phyloP scores from a whole-genome alignment of 2,113 vertebrate genomes.

The Cavia aperea region DNA sequence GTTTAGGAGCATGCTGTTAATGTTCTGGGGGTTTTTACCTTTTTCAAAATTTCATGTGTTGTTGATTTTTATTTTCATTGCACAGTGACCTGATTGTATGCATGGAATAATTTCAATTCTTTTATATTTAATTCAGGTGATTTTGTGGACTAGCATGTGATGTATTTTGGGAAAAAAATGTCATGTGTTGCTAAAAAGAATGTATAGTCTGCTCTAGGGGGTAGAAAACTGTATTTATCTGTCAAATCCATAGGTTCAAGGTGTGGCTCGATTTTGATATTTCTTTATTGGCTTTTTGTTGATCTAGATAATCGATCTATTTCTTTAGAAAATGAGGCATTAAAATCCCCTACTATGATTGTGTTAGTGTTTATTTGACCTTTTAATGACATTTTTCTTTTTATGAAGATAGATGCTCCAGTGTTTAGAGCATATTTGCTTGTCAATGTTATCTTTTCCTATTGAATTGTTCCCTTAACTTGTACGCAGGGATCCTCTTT shows the following conservation, averaged over 20 bases:
- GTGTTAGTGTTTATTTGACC: neutral
- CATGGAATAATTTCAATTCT: neutral
- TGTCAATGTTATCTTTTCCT: neutral
- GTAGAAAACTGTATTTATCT: neutral
- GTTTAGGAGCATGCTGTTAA: neutral
- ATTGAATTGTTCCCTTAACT: neutral
- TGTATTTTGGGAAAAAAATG: neutral
- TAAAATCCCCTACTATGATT: neutral
- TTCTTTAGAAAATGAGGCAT: neutral
- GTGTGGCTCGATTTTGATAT: neutral
- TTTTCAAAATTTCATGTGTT: neutral
- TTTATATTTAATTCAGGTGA: neutral
- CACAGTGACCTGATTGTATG: neutral
- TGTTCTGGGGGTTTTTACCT: neutral
- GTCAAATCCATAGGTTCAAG: neutral
- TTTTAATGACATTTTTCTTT: neutral
- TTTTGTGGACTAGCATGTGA: neutral
- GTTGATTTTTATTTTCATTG: neutral
- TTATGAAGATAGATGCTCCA: neutral
- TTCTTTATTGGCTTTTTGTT: neutral
- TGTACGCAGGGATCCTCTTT: neutral
- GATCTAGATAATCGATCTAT: neutral
- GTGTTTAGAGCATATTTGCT: neutral
- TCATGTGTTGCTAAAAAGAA: neutral
- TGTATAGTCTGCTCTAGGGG: neutral